Conservation (phyloP, 2,888 invertebrate genomes). For the Agonopterix alstromeriana region DNA sequence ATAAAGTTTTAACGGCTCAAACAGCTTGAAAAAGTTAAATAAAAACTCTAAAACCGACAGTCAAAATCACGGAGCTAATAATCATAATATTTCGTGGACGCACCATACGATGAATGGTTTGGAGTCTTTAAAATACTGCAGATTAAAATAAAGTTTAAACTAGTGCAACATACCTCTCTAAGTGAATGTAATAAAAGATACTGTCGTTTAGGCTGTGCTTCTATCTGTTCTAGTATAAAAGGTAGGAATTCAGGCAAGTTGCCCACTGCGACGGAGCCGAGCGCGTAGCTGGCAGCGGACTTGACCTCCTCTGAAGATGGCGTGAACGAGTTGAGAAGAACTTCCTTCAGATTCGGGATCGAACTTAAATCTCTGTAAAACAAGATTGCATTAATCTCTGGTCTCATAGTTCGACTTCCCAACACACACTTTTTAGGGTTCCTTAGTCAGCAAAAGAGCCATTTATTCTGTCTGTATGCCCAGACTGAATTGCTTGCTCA, state of each 20-base stretch:
- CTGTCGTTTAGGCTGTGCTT: constrained; percentile 95
- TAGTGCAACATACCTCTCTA: constrained; percentile 86
- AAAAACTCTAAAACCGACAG: too few relatives aligned
- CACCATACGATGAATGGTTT: too few relatives aligned
- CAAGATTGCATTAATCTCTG: background rate
- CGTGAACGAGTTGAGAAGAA: constrained; percentile 91
- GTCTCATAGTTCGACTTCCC: too few relatives aligned
- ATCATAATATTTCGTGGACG: too few relatives aligned
- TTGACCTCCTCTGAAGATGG: constrained; percentile 97
- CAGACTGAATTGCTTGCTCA: too few relatives aligned
- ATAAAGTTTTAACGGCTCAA: too few relatives aligned
- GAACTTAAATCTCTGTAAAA: constrained; percentile 84
- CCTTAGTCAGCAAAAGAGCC: too few relatives aligned
- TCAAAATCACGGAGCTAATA: too few relatives aligned
- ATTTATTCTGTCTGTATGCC: too few relatives aligned
- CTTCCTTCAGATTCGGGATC: constrained; percentile 84
- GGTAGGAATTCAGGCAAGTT: constrained; percentile 96
- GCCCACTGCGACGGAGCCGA: constrained; percentile 97
- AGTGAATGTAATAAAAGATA: constrained; percentile 97
- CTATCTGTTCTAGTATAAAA: constrained; percentile 95
- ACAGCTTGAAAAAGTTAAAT: too few relatives aligned
- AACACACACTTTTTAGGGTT: too few relatives aligned
- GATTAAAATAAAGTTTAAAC: background rate
- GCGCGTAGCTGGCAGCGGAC: constrained; percentile 96
- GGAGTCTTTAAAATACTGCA: too few relatives aligned